A percentile compares a stretch with the other conserved stretches of the same genome.
Conservation (phyloP, 2,113 vertebrate species). For the Indri indri region DNA sequence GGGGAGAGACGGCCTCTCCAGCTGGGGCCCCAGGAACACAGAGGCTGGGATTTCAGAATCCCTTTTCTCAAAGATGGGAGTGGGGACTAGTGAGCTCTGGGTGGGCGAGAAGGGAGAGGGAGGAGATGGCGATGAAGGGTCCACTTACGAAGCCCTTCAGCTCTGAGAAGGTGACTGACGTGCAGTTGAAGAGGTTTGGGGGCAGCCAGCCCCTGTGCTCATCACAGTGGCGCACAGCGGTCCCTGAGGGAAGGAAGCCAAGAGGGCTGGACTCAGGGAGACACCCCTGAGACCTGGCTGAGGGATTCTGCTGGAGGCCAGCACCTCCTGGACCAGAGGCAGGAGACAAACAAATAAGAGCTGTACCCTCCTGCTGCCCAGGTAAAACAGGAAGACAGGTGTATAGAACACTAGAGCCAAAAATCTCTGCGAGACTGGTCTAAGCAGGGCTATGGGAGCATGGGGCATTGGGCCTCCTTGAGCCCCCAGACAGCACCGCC, state of each 20-base stretch:
- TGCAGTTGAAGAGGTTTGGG: constrained; percentile 97
- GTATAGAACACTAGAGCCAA: background rate
- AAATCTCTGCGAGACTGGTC: background rate
- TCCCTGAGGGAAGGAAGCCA: constrained; percentile 83
- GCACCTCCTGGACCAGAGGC: background rate
- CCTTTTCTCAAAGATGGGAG: background rate
- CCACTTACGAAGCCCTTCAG: constrained; percentile 91
- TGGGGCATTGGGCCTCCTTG: accelerated
- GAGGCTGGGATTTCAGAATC: background rate
- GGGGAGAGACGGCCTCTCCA: background rate
- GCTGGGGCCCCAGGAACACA: background rate
- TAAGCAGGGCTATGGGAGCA: background rate
- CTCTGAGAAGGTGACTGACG: constrained; percentile 90
- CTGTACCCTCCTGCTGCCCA: background rate
- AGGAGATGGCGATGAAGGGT: background rate
- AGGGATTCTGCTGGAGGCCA: background rate
- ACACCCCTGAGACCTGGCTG: background rate
- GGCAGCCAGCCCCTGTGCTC: constrained; percentile 97
- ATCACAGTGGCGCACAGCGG: constrained; percentile 95
- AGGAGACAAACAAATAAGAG: background rate
- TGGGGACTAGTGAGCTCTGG: too few relatives aligned
- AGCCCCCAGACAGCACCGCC: background rate
- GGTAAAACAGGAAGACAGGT: background rate
- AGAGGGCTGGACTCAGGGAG: background rate
- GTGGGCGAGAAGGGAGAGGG: background rate